These are phyloP conservation scores for Julus scanicus DNA, from an alignment of 2,888 invertebrate genomes.

Conservation along the genomic window DNA sequence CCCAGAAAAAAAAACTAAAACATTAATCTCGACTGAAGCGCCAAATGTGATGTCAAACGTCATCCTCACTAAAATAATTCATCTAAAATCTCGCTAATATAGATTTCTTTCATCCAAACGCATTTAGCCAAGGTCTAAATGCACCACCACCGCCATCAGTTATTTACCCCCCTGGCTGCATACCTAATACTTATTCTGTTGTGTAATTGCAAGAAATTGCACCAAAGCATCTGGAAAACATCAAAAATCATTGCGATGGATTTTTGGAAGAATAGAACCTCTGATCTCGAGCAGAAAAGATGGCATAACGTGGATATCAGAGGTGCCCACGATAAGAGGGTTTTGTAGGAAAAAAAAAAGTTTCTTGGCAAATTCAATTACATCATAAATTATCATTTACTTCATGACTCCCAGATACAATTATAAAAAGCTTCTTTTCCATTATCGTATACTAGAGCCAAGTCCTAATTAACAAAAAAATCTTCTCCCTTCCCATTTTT, in stretches of 20 bases:
- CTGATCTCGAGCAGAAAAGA: background rate
- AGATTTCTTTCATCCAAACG: background rate
- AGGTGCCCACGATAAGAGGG: background rate
- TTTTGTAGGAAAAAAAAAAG: background rate
- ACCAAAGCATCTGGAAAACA: constrained; percentile 6
- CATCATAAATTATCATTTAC: constrained; percentile 40
- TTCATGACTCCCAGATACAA: constrained; percentile 40
- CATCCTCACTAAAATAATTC: constrained; percentile 29
- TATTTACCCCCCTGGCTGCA: background rate
- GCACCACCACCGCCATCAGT: background rate
- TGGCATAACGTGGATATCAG: background rate
- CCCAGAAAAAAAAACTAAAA: background rate
- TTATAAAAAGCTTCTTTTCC: constrained; percentile 38
- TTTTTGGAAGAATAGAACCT: background rate
- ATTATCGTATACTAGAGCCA: constrained; percentile 37
- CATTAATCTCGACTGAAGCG: constrained; percentile 23
- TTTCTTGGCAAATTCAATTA: constrained; percentile 3
- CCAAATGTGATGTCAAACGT: background rate
- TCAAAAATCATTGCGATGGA: constrained; percentile 25
- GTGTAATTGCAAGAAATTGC: constrained; percentile 8
- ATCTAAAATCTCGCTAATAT: constrained; percentile 47
- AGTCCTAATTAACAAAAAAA: constrained; percentile 37
- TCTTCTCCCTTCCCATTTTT: background rate
- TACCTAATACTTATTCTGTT: background rate
- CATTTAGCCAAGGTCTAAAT: constrained; percentile 24